Base-by-base conservation (phyloP, 1,140 invertebrate genomes). In the Anastrepha obliqua region DNA sequence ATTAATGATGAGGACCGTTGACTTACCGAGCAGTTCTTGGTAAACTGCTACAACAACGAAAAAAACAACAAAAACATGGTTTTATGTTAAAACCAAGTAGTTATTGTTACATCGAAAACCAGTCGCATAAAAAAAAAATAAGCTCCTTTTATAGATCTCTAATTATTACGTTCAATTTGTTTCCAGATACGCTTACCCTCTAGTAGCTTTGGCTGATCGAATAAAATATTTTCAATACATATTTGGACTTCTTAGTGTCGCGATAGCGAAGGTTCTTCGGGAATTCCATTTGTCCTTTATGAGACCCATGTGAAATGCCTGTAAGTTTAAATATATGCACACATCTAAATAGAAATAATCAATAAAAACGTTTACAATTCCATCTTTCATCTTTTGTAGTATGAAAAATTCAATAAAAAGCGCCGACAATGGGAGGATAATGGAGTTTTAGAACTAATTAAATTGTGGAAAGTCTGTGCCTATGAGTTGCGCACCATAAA, bases 391-490 rank as follows among this genome's bases (percentile, higher is more conserved):
- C 44, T 39, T n/a, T 85, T 39, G 15, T 55, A 93, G 91, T 93
- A 93, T 92, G 92, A 93, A 93, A 93, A 93, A 92, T 93, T 93
- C 90, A 92, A 92, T 87, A 92, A 93, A 92, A 93, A 93, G 90
- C 91, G 92, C 88, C 91, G 92, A 92, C 91, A 92, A 92, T 93
- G 92, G 92, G 92, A 93, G 91, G 92, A 93, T 91, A 92, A 90
- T 92, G 92, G 92, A 89, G 91, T 93, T 87, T 88, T 92, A 89
- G 91, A 93, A 88, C 88, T 93, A 88, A 93, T 93, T 87, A 93
- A 93, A 92, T 89, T 92, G 92, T 93, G 91, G 92, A 93, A 93
- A 92, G 91, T 92, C 78, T 93, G 92, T 90, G 92, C 91, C 89
- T 93, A 93, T 92, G 92, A 93, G 89, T 89, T 93, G 90, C 91